Conservation (phyloP, 2,888 invertebrate genomes). For the Hemaris fuciformis region DNA sequence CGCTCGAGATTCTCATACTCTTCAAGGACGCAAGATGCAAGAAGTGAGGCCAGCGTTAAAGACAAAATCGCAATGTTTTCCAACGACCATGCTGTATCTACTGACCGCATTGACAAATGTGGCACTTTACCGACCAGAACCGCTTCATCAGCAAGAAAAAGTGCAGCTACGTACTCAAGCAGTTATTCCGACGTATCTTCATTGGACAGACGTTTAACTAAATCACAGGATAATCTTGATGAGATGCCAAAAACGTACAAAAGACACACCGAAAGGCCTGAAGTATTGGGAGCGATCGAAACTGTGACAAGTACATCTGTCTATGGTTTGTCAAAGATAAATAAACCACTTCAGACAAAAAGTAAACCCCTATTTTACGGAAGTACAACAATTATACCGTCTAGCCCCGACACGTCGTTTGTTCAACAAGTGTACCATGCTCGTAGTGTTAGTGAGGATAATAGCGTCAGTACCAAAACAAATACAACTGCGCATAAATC, state of each 20-base stretch:
- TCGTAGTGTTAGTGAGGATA: conserved; percentile 72
- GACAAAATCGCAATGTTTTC: conserved; percentile 95
- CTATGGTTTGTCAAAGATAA: conserved; percentile 42
- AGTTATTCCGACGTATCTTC: conserved; percentile 63
- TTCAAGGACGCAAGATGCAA: conserved; percentile 87
- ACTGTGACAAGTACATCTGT: conserved; percentile 42
- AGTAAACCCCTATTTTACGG: conserved; percentile 72
- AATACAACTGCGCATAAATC: conserved; percentile 78
- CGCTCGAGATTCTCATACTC: conserved; percentile 67
- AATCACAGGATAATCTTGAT: conserved; percentile 78
- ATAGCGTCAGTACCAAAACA: conserved; percentile 51
- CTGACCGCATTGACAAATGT: conserved; percentile 69
- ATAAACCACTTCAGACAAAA: conserved; percentile 42
- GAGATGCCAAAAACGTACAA: conserved; percentile 69
- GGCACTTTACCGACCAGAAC: conserved; percentile 63
- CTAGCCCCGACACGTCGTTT: conserved; percentile 50
- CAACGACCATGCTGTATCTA: conserved; percentile 66
- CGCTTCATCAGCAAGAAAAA: conserved; percentile 54
- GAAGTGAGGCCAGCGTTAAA: conserved; percentile 90
- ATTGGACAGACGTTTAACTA: conserved; percentile 70
- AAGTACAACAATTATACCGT: conserved; percentile 66
- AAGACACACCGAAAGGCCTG: conserved; percentile 65
- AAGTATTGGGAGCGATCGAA: conserved; percentile 79
- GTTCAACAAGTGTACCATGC: conserved; percentile 61
- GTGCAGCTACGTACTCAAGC: conserved; percentile 46